Base-by-base conservation (phyloP, 2,888 invertebrate genomes). In the Xylocampa areola region DNA sequence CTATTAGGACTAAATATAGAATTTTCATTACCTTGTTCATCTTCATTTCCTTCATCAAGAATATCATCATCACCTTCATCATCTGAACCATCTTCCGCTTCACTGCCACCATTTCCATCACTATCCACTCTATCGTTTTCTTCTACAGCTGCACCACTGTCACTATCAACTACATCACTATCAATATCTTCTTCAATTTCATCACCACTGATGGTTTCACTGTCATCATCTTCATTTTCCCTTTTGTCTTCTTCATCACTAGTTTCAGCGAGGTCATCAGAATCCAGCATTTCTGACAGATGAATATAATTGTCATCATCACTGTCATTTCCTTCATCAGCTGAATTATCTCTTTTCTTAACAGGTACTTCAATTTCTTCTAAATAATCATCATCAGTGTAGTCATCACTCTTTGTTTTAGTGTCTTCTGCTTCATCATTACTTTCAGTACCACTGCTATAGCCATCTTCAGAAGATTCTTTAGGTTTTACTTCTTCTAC, bases 401-500 rank as follows among this genome's bases (percentile, higher is more conserved):
- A 48, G 27, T 62, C 64, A 33, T 68, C 54, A 7, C 37, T 41
- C 36, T 40, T 43, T 32, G 61, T 21, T 32, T 68, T 48, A 30
- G 73, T 44, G 36, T 76, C 57, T 43, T 75, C 67, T 39, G 75
- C 73, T 19, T 66, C 55, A 27, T 64, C 59, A 43, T 64, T 61
- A 37, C 59, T 68, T 47, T 82, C 84, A 61, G 85, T 80, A 43
- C 81, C 90, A 73, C 87, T 88, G 16, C 92, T 73, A 79, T 94
- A 79, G 60, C 94, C 82, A 84, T 86, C 88, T 86, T 94, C 84
- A 71, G 90, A 91, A 5, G 90, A 88, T 48, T 91, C 91, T 71
- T 87, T 88, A 4, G 61, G 35, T 62, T 77, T 75, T 16, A 23
- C 54, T 41, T 53, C 23, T 53, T 75, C 63, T 4, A 36, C 52